Percentiles rank a stretch among this genome's conserved stretches.
These are phyloP conservation scores for Lacanobia oleracea DNA, from an alignment of 2,888 invertebrate genomes.

Conservation along the genomic window DNA sequence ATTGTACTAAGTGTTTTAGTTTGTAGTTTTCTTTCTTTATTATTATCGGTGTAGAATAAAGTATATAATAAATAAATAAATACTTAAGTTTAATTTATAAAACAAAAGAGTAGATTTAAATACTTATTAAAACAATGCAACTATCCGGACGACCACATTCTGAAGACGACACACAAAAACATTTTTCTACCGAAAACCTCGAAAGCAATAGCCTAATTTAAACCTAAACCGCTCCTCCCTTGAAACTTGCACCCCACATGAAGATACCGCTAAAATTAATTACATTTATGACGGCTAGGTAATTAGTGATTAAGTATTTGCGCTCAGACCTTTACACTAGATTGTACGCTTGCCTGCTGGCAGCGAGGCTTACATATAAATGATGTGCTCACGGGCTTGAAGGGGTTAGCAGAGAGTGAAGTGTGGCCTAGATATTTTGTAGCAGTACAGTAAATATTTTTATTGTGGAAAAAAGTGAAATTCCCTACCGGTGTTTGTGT, in stretches of 20 bases:
- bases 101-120: too few species aligned
- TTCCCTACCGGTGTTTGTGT: too few species aligned
- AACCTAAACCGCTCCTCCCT: not conserved
- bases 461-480: too few species aligned
- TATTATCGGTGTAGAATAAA: too few species aligned
- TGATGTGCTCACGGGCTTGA: constrained; percentile 11
- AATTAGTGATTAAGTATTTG: constrained; percentile 72
- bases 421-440: constrained; percentile 7
- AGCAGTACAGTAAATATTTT: too few species aligned
- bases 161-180: too few species aligned
- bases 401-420: constrained; percentile 12
- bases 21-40: too few species aligned
- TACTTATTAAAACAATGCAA: too few species aligned
- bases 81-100: too few species aligned
- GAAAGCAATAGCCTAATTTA: not conserved
- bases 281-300: constrained; percentile 68
- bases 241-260: constrained; percentile 35
- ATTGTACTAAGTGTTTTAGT: too few species aligned
- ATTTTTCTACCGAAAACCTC: not conserved
- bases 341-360: constrained; percentile 37
- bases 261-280: constrained; percentile 70
- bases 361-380: constrained; percentile 51
- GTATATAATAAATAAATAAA: too few species aligned
- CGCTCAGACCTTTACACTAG: constrained; percentile 54
- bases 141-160: too few species aligned